Conservation (phyloP, 2,797 vertebrate genomes). For the Artibeus lituratus region DNA sequence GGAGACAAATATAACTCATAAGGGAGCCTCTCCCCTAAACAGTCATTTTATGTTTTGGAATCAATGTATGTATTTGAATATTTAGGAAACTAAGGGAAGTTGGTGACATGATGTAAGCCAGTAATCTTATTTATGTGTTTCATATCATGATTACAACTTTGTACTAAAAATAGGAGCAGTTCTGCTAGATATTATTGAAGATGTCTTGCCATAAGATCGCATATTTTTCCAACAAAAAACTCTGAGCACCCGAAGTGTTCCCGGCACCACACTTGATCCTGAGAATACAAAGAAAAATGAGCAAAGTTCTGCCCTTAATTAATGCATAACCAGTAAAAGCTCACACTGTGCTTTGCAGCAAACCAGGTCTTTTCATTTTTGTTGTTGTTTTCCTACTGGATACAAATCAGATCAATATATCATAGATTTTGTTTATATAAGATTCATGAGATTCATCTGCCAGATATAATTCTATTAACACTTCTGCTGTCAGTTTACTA, state of each 20-base stretch:
- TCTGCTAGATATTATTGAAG: neutral
- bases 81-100: neutral
- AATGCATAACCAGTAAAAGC: neutral
- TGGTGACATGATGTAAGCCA: neutral
- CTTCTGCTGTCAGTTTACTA: neutral
- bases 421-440: neutral
- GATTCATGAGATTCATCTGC: neutral
- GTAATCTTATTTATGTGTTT: neutral
- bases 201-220: neutral
- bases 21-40: neutral
- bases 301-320: neutral
- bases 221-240: neutral
- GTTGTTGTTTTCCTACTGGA: neutral
- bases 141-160: neutral
- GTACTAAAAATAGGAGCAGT: neutral
- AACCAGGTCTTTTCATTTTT: neutral
- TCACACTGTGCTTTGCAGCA: neutral
- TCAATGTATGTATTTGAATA: neutral
- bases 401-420: neutral
- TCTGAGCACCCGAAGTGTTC: neutral
- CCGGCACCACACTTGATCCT: neutral
- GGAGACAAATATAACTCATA: neutral
- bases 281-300: neutral
- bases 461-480: slow-evolving; percentile 6
- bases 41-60: neutral